Conservation (phyloP, 2,113 vertebrate genomes). For the Penelope pileata region DNA sequence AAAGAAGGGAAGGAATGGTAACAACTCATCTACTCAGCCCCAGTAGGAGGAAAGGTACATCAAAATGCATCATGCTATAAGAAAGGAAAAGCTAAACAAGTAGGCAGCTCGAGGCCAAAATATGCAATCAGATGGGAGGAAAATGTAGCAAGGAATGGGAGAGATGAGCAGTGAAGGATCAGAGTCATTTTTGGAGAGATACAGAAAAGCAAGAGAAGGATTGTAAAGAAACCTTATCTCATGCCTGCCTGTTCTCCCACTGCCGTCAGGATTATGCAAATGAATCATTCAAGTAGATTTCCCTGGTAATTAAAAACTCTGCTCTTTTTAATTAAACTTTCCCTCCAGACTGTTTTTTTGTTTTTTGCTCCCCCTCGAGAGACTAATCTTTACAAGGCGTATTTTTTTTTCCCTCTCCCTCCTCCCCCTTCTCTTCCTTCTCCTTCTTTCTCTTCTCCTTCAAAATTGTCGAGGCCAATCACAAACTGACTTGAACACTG, state of each 20-base stretch:
- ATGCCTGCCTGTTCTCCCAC: constrained; percentile 51
- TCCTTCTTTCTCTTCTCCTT: not conserved
- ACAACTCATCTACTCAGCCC: not conserved
- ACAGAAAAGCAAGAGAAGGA: constrained; percentile 21
- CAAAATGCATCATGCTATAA: not conserved
- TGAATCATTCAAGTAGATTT: constrained; percentile 73
- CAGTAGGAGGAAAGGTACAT: not conserved
- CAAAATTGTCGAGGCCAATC: not conserved
- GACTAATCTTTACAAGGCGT: constrained; percentile 46
- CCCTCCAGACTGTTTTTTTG: constrained; percentile 47
- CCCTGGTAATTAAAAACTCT: constrained; percentile 74
- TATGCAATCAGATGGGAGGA: not conserved
- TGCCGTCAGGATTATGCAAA: constrained; percentile 69
- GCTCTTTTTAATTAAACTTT: constrained; percentile 76
- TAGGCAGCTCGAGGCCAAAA: not conserved
- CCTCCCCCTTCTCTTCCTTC: not conserved
- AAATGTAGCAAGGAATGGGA: not conserved
- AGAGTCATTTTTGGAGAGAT: constrained; percentile 36
- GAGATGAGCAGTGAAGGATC: not conserved
- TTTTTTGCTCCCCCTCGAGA: constrained; percentile 3
- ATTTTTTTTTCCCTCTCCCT: not conserved
- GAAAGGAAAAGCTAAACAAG: not conserved
- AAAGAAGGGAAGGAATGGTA: not conserved
- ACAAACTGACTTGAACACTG: not conserved
- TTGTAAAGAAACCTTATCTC: constrained; percentile 66